Conservation (phyloP, 1,140 invertebrate species). For the Saxidomus purpurata region DNA sequence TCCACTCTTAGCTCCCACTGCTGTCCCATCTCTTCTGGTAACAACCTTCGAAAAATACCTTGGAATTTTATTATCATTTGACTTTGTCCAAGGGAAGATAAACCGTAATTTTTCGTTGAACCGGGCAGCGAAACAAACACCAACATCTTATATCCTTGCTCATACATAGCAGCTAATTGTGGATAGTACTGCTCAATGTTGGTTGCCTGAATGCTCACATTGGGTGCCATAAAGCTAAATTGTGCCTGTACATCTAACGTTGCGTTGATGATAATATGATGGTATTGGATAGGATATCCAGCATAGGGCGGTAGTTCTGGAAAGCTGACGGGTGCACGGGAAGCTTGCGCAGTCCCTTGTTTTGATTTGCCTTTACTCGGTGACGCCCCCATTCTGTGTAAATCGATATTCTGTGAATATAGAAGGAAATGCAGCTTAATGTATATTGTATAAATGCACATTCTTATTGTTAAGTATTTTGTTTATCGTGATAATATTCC, state of each 20-base stretch:
- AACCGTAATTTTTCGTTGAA: background rate
- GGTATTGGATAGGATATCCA: slow-evolving; percentile 39
- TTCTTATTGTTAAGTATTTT: no score
- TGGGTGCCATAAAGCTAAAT: slow-evolving; percentile 27
- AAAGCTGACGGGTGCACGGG: background rate
- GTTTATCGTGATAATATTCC: no score
- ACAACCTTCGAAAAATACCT: slow-evolving; percentile 16
- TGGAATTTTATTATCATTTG: background rate
- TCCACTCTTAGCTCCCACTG: slow-evolving; percentile 42
- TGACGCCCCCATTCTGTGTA: background rate
- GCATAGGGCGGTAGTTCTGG: slow-evolving; percentile 11
- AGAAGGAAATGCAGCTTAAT: no score
- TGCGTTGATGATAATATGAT: slow-evolving; percentile 42
- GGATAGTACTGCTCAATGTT: slow-evolving; percentile 48
- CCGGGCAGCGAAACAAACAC: slow-evolving; percentile 52
- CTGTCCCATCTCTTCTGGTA: background rate
- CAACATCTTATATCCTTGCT: slow-evolving; percentile 44
- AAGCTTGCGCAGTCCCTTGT: background rate
- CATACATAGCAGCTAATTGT: slow-evolving; percentile 52
- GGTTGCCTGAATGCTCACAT: slow-evolving; percentile 13
- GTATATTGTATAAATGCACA: no score
- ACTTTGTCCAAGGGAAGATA: background rate
- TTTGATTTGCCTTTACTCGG: background rate
- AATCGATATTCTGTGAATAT: no score
- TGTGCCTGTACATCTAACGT: slow-evolving; percentile 7